Evolutionary conservation across 1,140 invertebrate species (phyloP), one percentile per base, ranked within the genome.

Genomic region (Pseudomyrmex cubaensis): DNA sequence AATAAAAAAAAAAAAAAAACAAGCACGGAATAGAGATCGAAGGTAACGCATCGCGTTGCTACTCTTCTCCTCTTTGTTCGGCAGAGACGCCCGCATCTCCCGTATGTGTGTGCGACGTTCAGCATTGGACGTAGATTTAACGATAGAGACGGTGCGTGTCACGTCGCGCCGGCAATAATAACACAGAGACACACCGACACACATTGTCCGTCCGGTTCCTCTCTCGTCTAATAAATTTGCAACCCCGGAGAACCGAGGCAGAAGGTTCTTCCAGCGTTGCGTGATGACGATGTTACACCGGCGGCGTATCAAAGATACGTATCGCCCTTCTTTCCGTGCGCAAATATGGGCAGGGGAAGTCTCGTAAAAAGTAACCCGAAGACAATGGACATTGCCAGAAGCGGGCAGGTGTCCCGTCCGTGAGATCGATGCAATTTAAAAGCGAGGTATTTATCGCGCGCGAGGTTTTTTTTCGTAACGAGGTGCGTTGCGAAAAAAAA

Each of bases 161-260:
- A 50, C 8, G 63, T 20, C 15, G 9, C 25, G 48, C 44, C 20
- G 64, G 44, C 66, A 12, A 3, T 48, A 57, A 48, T 57, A 78
- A 59, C 52, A 25, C 76, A 56, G 52, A 70, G 57, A 78, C 15
- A 7, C 44, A 25, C 35, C 35, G 13, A 0, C 17, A 48, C 7
- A 8, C 15, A 59, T 70, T 59, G 64, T 70, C 17, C 20, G 35
- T 44, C 7, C 12, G 20, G 57, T 52, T 20, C 64, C 54, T 48
- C 70, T 46, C 70, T 46, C 1, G 57, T 48, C 46, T 25, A 52
- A 70, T 78, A 78, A 78, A 78, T 78, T 70, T 70, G 52, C 44
- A 67, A 70, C 52, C 56, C 52, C 35, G 75, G 67, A n/a, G n/a
- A n/a, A 46, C 62, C 74, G 56, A 67, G 20, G 20, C 52, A 35